Base-by-base conservation (phyloP, 2,113 vertebrate genomes). In the Dipodomys spectabilis region DNA sequence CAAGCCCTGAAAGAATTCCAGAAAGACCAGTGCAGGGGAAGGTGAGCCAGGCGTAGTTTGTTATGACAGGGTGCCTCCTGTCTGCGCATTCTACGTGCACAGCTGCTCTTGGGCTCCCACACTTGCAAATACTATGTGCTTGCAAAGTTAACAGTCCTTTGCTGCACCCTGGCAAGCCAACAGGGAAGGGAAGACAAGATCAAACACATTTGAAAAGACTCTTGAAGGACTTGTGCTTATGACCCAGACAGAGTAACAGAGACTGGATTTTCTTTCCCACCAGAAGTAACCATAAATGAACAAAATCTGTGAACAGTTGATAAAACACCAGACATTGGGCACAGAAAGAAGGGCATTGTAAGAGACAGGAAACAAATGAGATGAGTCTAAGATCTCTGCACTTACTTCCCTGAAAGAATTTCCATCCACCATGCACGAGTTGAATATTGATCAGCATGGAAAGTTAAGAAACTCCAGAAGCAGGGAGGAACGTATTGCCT, bases 1-100 rank as follows among this genome's bases (percentile, higher is more conserved):
- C 81, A 67, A 95, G 32, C 69, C 93, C 35, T 69, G 68, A 87
- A 92, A 72, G 87, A 95, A 90, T 83, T 53, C 87, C 85, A 95
- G 91, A 68, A 92, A 86, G 71, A 82, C 73, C 60, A 78, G 23
- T 3, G 25, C 13, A 62, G 53, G 82, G 39, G 72, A 91, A 95
- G 78, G 89, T 92, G 67, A 94, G n/a, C 0, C 0, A 87, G 65
- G 80, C 49, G 11, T 19, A 23, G n/a, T 69, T 82, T 64, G 64
- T 75, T 44, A 9, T 10, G 30, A 73, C 16, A 4, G 91, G 30
- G n/a, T 68, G 62, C 75, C 7, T 15, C 39, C 57, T 69, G 6
- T 90, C 45, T 23, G 25, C 25, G 0, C 30, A 27, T 45, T 6
- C 16, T 6, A 64, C 22, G 7, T 0, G 5, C 32, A 64, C 39